Evolutionary conservation across 1,140 invertebrate species (phyloP).

Genomic region (Paracyclopina nana): DNA sequence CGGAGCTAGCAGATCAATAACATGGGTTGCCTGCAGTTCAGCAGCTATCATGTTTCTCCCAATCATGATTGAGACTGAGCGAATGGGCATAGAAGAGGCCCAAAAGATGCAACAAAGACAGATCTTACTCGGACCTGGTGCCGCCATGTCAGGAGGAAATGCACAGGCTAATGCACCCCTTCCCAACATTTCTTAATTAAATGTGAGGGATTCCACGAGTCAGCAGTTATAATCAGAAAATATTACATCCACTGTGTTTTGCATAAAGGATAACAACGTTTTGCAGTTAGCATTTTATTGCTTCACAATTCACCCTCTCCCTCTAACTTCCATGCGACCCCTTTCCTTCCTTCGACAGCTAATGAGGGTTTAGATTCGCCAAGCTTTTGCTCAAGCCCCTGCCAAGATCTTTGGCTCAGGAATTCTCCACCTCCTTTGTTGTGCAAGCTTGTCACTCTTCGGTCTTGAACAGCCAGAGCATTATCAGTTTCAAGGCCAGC

Average conservation of each 20-base stretch:
- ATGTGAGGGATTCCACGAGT: no score
- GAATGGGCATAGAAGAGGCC: slow-evolving; percentile 5
- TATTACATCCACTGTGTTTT: no score
- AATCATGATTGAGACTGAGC: slow-evolving; percentile 16
- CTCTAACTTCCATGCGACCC: slow-evolving; percentile 23
- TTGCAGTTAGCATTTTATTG: no score
- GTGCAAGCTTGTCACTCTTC: slow-evolving; percentile 1
- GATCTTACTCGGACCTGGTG: slow-evolving; percentile 13
- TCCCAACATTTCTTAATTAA: no score
- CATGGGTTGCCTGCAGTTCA: slow-evolving; percentile 3
- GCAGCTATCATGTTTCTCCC: slow-evolving; percentile 10
- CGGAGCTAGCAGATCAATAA: not conserved
- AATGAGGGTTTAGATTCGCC: slow-evolving; percentile 26
- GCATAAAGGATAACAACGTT: no score
- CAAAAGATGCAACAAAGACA: slow-evolving; percentile 14
- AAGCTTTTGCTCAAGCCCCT: slow-evolving; percentile 28
- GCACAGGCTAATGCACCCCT: no score
- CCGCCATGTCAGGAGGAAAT: not conserved
- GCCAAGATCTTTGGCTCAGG: slow-evolving; percentile 23
- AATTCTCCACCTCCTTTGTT: slow-evolving; percentile 8
- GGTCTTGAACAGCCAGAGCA: not conserved
- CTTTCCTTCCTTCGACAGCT: slow-evolving; percentile 25
- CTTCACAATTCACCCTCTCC: not conserved
- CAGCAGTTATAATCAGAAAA: no score
- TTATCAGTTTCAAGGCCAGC: not conserved